phyloP scores from a whole-genome alignment of 1,140 invertebrate species.

The Drosophila paulistorum region DNA sequence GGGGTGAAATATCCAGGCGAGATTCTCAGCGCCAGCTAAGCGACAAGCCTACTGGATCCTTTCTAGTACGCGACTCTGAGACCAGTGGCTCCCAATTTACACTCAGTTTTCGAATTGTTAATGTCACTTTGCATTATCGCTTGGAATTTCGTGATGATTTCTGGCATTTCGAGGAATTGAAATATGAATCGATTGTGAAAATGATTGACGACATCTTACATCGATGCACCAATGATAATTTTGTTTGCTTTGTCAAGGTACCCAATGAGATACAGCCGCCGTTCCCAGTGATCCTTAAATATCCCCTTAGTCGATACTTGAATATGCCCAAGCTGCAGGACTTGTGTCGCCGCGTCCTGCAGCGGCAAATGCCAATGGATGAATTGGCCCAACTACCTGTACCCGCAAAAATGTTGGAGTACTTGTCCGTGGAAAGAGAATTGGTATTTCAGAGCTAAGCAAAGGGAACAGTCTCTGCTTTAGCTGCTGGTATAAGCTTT shows the following conservation, averaged over 20 bases:
- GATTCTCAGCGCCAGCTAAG: conserved; percentile 84
- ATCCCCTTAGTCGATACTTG: conserved; percentile 90
- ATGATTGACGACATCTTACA: conserved; percentile 89
- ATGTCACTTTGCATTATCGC: conserved; percentile 87
- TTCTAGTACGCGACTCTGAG: conserved; percentile 89
- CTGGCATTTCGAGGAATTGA: conserved; percentile 86
- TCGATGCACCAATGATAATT: conserved; percentile 88
- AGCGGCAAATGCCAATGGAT: conserved; percentile 88
- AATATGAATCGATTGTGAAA: conserved; percentile 87
- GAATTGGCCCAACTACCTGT: conserved; percentile 89
- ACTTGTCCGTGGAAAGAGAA: conserved; percentile 86
- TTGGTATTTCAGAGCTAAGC: conserved; percentile 82
- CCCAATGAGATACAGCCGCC: conserved; percentile 87
- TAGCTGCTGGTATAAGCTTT: conserved; percentile 63
- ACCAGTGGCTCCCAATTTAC: conserved; percentile 86
- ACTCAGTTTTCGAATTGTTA: conserved; percentile 90
- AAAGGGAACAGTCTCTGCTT: background rate
- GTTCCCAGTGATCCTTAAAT: conserved; percentile 89
- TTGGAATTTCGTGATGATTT: conserved; percentile 72
- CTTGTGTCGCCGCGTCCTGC: conserved; percentile 90
- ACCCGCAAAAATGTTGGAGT: conserved; percentile 87
- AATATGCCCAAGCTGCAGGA: conserved; percentile 90
- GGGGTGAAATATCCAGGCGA: conserved; percentile 83
- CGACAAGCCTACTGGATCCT: conserved; percentile 90
- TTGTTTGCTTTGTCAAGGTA: conserved; percentile 88